A percentile compares a stretch with the other conserved stretches of the same genome.
These are phyloP conservation scores for Thryonomys swinderianus DNA, from an alignment of 2,113 vertebrate genomes.

Conservation along the genomic window DNA sequence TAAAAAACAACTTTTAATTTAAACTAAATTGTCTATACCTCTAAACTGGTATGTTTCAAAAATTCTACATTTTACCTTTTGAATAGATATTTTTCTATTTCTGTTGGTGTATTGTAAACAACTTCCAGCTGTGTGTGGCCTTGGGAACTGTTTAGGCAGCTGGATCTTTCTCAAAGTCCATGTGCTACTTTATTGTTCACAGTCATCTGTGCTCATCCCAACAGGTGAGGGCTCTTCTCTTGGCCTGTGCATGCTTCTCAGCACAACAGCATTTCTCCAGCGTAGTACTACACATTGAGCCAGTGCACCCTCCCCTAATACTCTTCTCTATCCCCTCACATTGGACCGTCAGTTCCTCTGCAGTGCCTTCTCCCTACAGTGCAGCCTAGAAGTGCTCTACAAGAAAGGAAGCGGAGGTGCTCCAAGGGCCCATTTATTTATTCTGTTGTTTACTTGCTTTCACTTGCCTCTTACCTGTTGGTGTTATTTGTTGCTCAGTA, in stretches of 20 bases:
- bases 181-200: neutral
- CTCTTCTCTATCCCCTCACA: neutral
- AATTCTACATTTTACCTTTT: neutral
- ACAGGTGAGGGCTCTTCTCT: rapidly evolving
- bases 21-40: neutral
- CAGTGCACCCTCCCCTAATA: neutral
- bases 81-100: neutral
- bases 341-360: neutral
- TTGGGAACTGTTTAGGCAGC: neutral
- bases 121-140: neutral
- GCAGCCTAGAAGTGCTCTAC: neutral
- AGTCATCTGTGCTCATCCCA: neutral
- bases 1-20: neutral
- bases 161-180: neutral
- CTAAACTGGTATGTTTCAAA: neutral
- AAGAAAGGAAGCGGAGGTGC: neutral
- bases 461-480: neutral
- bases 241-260: neutral
- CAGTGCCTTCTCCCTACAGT: neutral
- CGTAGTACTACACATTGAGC: neutral
- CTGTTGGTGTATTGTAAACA: neutral
- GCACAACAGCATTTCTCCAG: neutral
- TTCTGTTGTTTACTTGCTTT: neutral
- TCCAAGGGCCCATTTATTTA: neutral
- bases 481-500: neutral